Evolutionary conservation across 1,140 invertebrate species (phyloP).

Genomic region (Aphis craccivora): DNA sequence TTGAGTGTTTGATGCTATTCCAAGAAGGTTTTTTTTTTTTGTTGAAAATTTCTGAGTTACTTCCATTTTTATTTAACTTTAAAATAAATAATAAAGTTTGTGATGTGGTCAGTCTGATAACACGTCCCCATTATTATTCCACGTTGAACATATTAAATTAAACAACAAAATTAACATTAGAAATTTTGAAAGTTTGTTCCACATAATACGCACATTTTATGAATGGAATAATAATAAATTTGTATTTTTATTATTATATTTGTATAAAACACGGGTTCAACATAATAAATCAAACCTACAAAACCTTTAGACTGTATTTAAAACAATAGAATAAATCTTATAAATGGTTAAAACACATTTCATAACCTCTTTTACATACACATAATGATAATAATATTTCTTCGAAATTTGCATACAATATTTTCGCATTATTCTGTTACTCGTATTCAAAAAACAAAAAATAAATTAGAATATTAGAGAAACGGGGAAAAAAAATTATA

Average conservation of each 20-base stretch:
- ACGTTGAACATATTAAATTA: background rate
- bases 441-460: conserved; percentile 14
- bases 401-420: conserved; percentile 43
- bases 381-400: conserved; percentile 35
- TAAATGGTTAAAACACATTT: conserved; percentile 49
- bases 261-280: conserved; percentile 19
- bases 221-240: conserved; percentile 14
- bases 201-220: conserved; percentile 12
- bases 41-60: background rate
- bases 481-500: conserved; percentile 28
- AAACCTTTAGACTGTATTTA: conserved; percentile 45
- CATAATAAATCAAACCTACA: conserved; percentile 47
- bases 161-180: background rate
- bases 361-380: conserved; percentile 44
- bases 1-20: background rate
- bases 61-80: background rate
- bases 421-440: conserved; percentile 11
- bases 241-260: conserved; percentile 38
- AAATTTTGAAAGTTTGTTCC: background rate
- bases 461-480: background rate
- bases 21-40: background rate
- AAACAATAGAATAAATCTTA: conserved; percentile 52
- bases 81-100: background rate
- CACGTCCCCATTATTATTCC: background rate
- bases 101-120: background rate